Base-by-base conservation (phyloP, 35 echinoderm and acorn worm species). In the Heliocidaris erythrogramma region DNA sequence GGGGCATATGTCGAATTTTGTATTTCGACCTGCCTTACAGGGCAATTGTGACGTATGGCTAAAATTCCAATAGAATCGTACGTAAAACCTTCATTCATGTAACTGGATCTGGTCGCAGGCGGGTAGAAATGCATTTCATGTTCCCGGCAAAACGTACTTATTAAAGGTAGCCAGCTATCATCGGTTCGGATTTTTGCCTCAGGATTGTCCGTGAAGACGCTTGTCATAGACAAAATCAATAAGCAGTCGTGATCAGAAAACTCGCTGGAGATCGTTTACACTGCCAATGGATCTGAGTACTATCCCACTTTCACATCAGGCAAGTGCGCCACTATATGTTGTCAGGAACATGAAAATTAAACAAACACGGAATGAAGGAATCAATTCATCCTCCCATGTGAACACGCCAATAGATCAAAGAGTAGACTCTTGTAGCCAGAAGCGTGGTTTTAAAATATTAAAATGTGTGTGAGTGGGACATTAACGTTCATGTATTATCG, bases 181-280 rank as follows among this genome's bases (percentile, higher is more conserved):
- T 42, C 65, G 21, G 21, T 69, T 78, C 27, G 65, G 59, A 10
- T 18, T 11, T 18, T 60, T 60, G 12, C 65, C 27, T 78, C 65
- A 78, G 65, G 65, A 78, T 27, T 21, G 65, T 78, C 65, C 65
- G 27, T 78, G 65, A n/a, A 78, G 14, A 78, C 7, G 65, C 65
- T 27, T 78, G 65, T 78, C 65, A 78, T 78, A n/a, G 65, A 78
- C 65, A n/a, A 78, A 78, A 78, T 78, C 65, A 78, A 78, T 78
- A 78, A 21, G 4, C 65, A 78, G 65, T 78, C 65, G 65, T 78
- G 65, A 27, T 78, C 65, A n/a, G 65, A 78, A 78, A 78, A 27
- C 65, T 78, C 65, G 65, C 4, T 7, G 27, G 65, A 18, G 27
- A 27, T n/a, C 5, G 7, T 78, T 27, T n/a, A 78, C 65, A 78